phyloP scores from a whole-genome alignment of 35 echinoderm and acorn worm genomes.

The Apostichopus japonicus region DNA sequence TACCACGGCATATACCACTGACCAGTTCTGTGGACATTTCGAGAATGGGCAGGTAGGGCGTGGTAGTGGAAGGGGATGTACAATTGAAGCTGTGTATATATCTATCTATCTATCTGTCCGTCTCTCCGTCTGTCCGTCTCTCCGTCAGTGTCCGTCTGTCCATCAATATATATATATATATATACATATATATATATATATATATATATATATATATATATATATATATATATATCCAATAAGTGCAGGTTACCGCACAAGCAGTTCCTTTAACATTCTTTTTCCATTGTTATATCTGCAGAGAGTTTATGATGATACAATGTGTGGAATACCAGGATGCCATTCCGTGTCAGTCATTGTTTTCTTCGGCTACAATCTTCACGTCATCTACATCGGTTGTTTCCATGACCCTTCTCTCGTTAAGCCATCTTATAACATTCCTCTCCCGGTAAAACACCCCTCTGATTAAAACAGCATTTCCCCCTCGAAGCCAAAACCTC shows the following conservation, averaged over 20 bases:
- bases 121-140: too few species aligned
- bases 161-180: not conserved
- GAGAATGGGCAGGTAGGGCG: too few species aligned
- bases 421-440: not conserved
- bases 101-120: too few species aligned
- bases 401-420: not conserved
- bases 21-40: too few species aligned
- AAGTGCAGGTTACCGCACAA: not conserved
- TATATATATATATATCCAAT: too few species aligned
- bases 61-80: too few species aligned
- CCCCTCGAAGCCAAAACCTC: too few species aligned
- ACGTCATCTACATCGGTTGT: not conserved
- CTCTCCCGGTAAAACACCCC: too few species aligned
- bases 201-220: not conserved
- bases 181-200: not conserved
- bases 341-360: not conserved
- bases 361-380: not conserved
- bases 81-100: too few species aligned
- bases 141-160: too few species aligned
- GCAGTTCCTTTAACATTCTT: not conserved
- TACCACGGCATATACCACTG: too few species aligned
- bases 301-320: conserved; percentile 8
- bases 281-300: not conserved
- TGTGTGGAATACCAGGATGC: conserved; percentile 20
- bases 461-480: too few species aligned